Evolutionary conservation across 2,888 invertebrate genomes (phyloP).

Genomic region (Xylocampa areola): DNA sequence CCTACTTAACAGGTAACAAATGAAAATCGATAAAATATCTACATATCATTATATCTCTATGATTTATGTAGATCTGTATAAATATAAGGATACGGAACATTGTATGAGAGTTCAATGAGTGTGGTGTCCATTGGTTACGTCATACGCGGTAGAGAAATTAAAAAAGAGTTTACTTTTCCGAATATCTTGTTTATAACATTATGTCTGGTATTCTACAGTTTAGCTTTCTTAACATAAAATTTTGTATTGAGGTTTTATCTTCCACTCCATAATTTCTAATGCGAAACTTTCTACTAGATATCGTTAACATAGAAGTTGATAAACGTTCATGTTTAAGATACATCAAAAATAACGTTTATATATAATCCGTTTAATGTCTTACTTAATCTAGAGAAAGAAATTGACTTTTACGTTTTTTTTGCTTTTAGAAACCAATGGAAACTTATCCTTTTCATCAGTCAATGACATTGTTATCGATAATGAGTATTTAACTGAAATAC

Average conservation of each 20-base stretch:
- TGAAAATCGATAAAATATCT: slow-evolving; percentile 47
- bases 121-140: slow-evolving; percentile 18
- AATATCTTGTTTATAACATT: neutral
- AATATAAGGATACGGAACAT: slow-evolving; percentile 34
- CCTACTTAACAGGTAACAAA: slow-evolving; percentile 17
- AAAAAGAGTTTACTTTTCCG: slow-evolving; percentile 1
- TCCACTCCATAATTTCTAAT: slow-evolving; percentile 10
- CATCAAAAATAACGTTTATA: too few relatives aligned
- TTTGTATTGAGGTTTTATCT: neutral
- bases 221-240: neutral
- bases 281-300: neutral
- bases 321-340: too few relatives aligned
- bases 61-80: slow-evolving; percentile 42
- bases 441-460: slow-evolving; percentile 9
- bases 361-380: too few relatives aligned
- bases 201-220: neutral
- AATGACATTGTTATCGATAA: slow-evolving; percentile 36
- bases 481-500: slow-evolving; percentile 43
- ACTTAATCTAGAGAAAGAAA: too few relatives aligned
- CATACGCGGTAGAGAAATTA: slow-evolving; percentile 2
- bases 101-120: slow-evolving; percentile 10
- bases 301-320: too few relatives aligned
- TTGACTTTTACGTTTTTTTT: too few relatives aligned
- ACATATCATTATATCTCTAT: slow-evolving; percentile 63
- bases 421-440: slow-evolving; percentile 14